phyloP scores from a whole-genome alignment of 2,888 invertebrate genomes.

The Stramonita haemastoma region DNA sequence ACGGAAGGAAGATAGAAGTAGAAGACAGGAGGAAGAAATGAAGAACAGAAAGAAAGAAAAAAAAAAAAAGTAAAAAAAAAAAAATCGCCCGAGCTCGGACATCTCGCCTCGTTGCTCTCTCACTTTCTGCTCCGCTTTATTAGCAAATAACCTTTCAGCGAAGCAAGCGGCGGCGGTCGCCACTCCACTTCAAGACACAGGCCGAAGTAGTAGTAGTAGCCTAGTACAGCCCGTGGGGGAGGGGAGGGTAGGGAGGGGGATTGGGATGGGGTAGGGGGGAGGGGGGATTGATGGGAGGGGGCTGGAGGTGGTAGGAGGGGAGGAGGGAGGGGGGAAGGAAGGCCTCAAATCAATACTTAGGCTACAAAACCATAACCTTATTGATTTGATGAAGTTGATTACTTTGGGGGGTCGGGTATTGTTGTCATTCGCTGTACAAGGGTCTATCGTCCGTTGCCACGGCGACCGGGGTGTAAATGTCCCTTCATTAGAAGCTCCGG shows the following conservation, averaged over 20 bases:
- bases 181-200: no score
- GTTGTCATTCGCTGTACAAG: slow-evolving; percentile 30
- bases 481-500: slow-evolving; percentile 13
- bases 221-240: neutral
- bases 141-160: slow-evolving; percentile 17
- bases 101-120: neutral
- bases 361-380: slow-evolving; percentile 37
- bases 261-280: neutral
- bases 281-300: neutral
- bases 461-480: slow-evolving; percentile 15
- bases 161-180: no score
- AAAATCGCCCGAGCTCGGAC: neutral
- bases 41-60: neutral
- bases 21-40: neutral
- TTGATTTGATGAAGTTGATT: slow-evolving; percentile 44
- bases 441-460: slow-evolving; percentile 33
- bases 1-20: neutral
- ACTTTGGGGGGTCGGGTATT: slow-evolving; percentile 24
- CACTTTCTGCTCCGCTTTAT: neutral
- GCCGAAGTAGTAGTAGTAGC: no score
- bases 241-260: neutral
- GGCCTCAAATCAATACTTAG: slow-evolving; percentile 27
- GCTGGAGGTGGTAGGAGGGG: neutral
- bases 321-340: neutral
- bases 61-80: neutral